phyloP scores from a whole-genome alignment of 2,797 vertebrate genomes.

The Brotula barbata region DNA sequence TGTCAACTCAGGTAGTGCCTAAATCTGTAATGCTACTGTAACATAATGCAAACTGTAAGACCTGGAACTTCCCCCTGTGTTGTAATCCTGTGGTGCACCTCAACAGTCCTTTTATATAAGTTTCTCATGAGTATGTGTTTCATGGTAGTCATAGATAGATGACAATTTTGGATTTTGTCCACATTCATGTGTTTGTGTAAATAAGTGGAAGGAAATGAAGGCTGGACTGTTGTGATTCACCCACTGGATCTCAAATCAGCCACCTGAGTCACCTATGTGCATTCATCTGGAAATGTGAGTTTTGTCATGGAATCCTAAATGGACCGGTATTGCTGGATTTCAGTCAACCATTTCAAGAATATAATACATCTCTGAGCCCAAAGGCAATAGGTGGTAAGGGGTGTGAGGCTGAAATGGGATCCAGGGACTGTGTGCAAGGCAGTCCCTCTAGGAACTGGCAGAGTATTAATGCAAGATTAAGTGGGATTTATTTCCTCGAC shows the following conservation, averaged over 20 bases:
- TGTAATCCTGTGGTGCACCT: constrained; percentile 33
- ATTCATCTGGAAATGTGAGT: not conserved
- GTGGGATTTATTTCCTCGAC: too few relatives aligned
- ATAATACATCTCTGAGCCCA: not conserved
- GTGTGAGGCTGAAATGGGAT: constrained; percentile 59
- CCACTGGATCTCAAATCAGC: constrained; percentile 53
- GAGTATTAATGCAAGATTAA: too few relatives aligned
- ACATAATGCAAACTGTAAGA: constrained; percentile 1
- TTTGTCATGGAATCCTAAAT: not conserved
- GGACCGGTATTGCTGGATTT: not conserved
- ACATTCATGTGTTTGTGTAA: too few relatives aligned
- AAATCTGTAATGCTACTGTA: not conserved
- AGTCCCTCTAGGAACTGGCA: too few relatives aligned
- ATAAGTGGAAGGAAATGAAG: constrained; percentile 2
- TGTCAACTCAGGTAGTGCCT: not conserved
- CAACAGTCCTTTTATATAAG: constrained; percentile 29
- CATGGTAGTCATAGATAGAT: not conserved
- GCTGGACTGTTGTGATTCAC: constrained; percentile 37
- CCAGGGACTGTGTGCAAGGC: constrained; percentile 44
- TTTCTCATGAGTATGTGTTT: too few relatives aligned
- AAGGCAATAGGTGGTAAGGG: not conserved
- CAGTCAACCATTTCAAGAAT: not conserved
- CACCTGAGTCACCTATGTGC: not conserved
- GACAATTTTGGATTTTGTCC: too few relatives aligned
- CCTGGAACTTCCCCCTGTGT: constrained; percentile 40